Evolutionary conservation across 1,140 invertebrate genomes (phyloP).

Genomic region (Tenebrio molitor): DNA sequence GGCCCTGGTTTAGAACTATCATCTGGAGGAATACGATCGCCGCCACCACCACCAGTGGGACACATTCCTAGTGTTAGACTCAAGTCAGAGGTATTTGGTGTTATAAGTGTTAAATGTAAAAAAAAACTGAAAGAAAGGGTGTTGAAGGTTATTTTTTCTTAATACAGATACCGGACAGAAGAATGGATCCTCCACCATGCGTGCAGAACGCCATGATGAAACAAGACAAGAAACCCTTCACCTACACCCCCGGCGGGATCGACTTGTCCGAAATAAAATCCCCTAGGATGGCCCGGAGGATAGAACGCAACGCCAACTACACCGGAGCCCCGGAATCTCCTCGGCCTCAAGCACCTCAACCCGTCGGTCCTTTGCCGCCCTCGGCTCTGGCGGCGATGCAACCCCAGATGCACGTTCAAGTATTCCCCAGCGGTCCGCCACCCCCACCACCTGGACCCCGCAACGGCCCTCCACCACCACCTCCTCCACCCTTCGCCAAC

Average conservation of each 20-base stretch:
- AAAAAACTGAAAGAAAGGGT: too few relatives aligned
- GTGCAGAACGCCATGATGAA: conserved; percentile 95
- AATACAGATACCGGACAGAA: conserved; percentile 43
- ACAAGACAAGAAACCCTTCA: conserved; percentile 96
- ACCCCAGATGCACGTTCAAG: conserved; percentile 78
- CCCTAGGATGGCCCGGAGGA: conserved; percentile 88
- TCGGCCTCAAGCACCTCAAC: conserved; percentile 62
- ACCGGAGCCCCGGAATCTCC: conserved; percentile 68
- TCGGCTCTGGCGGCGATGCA: conserved; percentile 71
- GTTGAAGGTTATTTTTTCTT: too few relatives aligned
- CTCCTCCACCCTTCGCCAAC: conserved; percentile 67
- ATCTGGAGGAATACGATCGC: conserved; percentile 48
- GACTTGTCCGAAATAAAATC: conserved; percentile 92
- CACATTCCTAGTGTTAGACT: conserved; percentile 56
- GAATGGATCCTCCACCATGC: conserved; percentile 83
- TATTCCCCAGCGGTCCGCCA: conserved; percentile 75
- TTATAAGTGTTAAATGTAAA: too few relatives aligned
- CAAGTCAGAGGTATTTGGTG: conserved; percentile 59
- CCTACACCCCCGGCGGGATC: conserved; percentile 92
- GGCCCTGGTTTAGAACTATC: conserved; percentile 48
- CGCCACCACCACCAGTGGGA: conserved; percentile 59
- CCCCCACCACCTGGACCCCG: conserved; percentile 63
- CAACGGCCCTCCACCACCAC: conserved; percentile 61
- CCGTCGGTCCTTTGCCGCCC: conserved; percentile 67
- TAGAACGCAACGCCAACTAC: conserved; percentile 78